These are phyloP conservation scores for Megamerina dolium DNA, from an alignment of 2,888 invertebrate species.

Conservation along the genomic window DNA sequence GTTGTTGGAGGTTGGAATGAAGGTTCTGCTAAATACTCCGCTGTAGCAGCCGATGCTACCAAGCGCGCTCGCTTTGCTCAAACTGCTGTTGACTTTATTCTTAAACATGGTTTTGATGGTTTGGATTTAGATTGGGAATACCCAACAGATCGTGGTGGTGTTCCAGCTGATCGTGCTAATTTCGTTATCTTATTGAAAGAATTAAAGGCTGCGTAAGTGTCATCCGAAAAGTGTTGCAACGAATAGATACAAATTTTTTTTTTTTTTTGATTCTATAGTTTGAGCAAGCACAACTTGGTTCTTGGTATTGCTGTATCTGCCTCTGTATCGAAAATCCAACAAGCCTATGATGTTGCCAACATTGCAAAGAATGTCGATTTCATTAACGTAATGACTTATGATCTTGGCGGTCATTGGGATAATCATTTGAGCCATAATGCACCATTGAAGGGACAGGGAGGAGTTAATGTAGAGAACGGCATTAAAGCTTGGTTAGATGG, in stretches of 20 bases:
- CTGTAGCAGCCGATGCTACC: slow-evolving; percentile 66
- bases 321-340: background rate
- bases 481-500: slow-evolving; percentile 76
- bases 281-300: no score
- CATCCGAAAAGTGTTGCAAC: no score
- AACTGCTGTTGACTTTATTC: slow-evolving; percentile 69
- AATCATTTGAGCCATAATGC: slow-evolving; percentile 30
- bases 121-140: slow-evolving; percentile 92
- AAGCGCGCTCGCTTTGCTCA: slow-evolving; percentile 67
- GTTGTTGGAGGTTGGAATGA: slow-evolving; percentile 95
- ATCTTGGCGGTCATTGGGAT: slow-evolving; percentile 27
- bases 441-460: slow-evolving; percentile 49
- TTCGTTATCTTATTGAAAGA: slow-evolving; percentile 26
- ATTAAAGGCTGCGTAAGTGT: slow-evolving; percentile 28
- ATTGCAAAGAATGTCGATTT: slow-evolving; percentile 30
- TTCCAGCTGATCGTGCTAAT: slow-evolving; percentile 49
- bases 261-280: no score
- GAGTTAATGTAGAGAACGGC: slow-evolving; percentile 74
- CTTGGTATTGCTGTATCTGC: slow-evolving; percentile 51
- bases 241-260: background rate
- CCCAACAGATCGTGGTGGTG: slow-evolving; percentile 54
- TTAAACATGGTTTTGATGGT: slow-evolving; percentile 77
- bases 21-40: slow-evolving; percentile 80
- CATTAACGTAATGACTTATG: slow-evolving; percentile 39
- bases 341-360: slow-evolving; percentile 32